phyloP scores from a whole-genome alignment of 2,888 invertebrate genomes.

The Eilema sororculum region DNA sequence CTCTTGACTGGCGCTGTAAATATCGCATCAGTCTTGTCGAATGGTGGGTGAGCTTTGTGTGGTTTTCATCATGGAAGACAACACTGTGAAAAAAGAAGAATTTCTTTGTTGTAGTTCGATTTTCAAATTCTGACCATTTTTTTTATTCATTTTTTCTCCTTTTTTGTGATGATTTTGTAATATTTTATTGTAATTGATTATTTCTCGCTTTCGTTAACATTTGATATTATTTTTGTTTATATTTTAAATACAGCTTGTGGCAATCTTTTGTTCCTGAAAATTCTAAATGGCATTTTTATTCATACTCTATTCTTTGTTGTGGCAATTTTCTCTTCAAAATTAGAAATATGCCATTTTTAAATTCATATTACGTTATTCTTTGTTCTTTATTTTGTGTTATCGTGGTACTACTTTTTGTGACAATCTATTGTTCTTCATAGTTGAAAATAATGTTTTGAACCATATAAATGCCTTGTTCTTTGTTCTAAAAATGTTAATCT shows the following conservation, averaged over 20 bases:
- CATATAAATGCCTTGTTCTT: neutral
- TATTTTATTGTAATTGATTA: neutral
- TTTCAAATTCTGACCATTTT: constrained; percentile 6
- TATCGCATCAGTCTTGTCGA: constrained; percentile 83
- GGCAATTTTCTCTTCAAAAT: neutral
- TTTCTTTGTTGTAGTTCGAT: constrained; percentile 21
- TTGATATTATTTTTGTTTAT: neutral
- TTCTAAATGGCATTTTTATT: no score
- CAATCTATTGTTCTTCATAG: neutral
- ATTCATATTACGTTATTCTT: neutral
- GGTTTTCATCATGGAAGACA: constrained; percentile 42
- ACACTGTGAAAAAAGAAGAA: constrained; percentile 34
- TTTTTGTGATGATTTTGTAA: neutral
- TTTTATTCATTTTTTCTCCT: constrained; percentile 1
- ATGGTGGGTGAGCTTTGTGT: constrained; percentile 79
- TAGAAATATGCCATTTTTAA: neutral
- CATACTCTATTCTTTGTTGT: neutral
- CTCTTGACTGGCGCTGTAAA: constrained; percentile 72
- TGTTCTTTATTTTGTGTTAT: neutral
- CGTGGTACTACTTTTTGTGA: neutral
- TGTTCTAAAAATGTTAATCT: constrained; percentile 9
- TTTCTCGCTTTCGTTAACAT: neutral
- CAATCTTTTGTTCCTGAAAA: no score
- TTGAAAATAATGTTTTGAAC: constrained; percentile 1
- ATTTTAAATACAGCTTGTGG: no score